These are phyloP conservation scores for Mystacornis crossleyi DNA, from an alignment of 2,113 vertebrate genomes.

Conservation along the genomic window DNA sequence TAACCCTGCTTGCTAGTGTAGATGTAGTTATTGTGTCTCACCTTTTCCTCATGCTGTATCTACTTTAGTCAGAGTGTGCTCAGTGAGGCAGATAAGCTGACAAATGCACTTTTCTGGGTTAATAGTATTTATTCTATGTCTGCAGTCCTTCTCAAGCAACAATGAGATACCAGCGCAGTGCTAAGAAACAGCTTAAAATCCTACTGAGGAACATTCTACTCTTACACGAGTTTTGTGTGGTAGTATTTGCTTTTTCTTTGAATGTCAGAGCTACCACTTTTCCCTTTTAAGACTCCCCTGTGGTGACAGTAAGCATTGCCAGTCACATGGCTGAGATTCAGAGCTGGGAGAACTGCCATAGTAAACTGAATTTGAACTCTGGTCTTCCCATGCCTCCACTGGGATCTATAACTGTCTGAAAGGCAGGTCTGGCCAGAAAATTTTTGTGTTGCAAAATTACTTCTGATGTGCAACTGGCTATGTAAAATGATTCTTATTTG, in stretches of 20 bases:
- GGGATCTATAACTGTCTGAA: slow-evolving; percentile 70
- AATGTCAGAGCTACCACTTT: slow-evolving; percentile 62
- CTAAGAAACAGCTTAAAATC: not conserved
- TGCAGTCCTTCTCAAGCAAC: not conserved
- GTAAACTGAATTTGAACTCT: slow-evolving; percentile 73
- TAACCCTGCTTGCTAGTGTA: not conserved
- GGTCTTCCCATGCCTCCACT: slow-evolving; percentile 65
- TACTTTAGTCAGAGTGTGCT: not conserved
- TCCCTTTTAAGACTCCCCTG: slow-evolving; percentile 64
- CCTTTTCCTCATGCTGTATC: not conserved
- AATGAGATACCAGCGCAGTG: not conserved
- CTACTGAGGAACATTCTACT: not conserved
- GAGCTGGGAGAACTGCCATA: slow-evolving; percentile 67
- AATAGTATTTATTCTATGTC: not conserved
- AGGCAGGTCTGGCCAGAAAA: slow-evolving; percentile 63
- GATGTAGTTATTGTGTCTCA: not conserved
- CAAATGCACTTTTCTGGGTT: not conserved
- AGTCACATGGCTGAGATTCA: slow-evolving; percentile 70
- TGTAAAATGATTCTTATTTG: slow-evolving; percentile 38
- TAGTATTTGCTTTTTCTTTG: slow-evolving; percentile 57
- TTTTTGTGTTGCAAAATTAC: slow-evolving; percentile 65
- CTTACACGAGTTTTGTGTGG: not conserved
- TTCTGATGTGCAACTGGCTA: slow-evolving; percentile 66
- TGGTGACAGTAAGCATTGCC: slow-evolving; percentile 68
- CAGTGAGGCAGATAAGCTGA: not conserved